Evolutionary conservation across 2,888 invertebrate genomes (phyloP), one percentile per base, ranked within the genome.

Genomic region (Branchipolynoe longqiensis): DNA sequence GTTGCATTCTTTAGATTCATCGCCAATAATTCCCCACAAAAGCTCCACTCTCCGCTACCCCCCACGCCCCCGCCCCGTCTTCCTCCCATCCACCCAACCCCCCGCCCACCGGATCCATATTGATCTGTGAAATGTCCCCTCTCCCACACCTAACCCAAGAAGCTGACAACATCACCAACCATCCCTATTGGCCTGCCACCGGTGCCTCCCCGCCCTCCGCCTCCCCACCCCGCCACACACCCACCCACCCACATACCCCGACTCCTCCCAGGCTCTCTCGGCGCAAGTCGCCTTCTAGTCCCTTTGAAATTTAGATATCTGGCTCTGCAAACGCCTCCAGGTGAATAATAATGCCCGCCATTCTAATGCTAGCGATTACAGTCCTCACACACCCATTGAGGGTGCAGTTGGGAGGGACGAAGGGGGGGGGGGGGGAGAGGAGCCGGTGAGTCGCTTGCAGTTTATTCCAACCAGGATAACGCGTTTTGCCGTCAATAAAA

Each of bases 351-450:
- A 69, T 69, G 69, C 33, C n/a, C 69, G 38, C 69, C 69, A n/a
- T n/a, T n/a, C 33, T 69, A 69, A 69, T 69, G 69, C 69, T 33
- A 69, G 69, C 69, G 69, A 69, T 69, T 69, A 69, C 69, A 69
- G 36, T 69, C 38, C 38, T 69, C 69, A 69, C 69, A 69, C 69
- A 18, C 36, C 69, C 69, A 69, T 69, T 69, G 69, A 69, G 33
- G n/a, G n/a, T n/a, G n/a, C n/a, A n/a, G n/a, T n/a, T n/a, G n/a
- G n/a, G n/a, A n/a, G n/a, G n/a, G n/a, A n/a, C n/a, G 33, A 38
- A 38, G 22, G 69, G 22, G 69, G 33, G 69, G 69, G 22, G 69
- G 22, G 69, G 18, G 36, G 8, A 31, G 38, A 69, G 38, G 38
- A 33, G 14, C 36, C 8, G 14, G 36, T 31, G 36, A 38, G 36